Conservation (phyloP, 2,113 vertebrate species). For the Hippoglossus stenolepis region DNA sequence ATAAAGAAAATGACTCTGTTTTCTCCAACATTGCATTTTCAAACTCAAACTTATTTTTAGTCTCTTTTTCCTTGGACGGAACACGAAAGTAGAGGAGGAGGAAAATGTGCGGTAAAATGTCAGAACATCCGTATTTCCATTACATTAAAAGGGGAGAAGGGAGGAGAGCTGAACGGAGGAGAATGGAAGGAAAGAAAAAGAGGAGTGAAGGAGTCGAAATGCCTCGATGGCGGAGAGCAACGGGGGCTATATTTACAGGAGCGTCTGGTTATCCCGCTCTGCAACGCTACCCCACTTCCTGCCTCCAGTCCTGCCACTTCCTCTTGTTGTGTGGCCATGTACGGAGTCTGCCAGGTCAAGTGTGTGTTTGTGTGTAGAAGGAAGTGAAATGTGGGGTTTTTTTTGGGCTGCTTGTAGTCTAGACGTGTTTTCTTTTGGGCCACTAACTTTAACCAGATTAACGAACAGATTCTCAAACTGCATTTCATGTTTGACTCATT, state of each 20-base stretch:
- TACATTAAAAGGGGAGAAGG: slow-evolving; percentile 38
- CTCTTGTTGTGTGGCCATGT: slow-evolving; percentile 64
- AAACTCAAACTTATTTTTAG: slow-evolving; percentile 5
- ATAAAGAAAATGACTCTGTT: neutral
- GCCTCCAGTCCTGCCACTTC: slow-evolving; percentile 66
- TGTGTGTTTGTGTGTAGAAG: slow-evolving; percentile 23
- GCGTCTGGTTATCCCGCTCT: slow-evolving; percentile 61
- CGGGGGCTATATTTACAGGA: slow-evolving; percentile 65
- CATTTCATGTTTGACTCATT: neutral
- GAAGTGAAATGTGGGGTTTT: slow-evolving; percentile 39
- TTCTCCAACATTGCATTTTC: neutral
- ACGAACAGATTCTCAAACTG: neutral
- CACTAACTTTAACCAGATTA: neutral
- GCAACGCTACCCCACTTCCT: slow-evolving; percentile 61
- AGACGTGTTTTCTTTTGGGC: neutral
- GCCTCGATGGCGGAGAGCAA: neutral
- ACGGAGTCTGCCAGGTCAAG: slow-evolving; percentile 33
- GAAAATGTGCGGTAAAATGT: slow-evolving; percentile 23
- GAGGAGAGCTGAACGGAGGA: neutral
- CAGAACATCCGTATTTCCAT: slow-evolving; percentile 35
- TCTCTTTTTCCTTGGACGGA: neutral
- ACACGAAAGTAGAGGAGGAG: slow-evolving; percentile 6
- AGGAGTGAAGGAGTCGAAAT: slow-evolving; percentile 52
- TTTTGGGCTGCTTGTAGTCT: neutral
- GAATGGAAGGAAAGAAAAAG: slow-evolving; percentile 35